Evolutionary conservation across 1,140 invertebrate genomes (phyloP).

Genomic region (Lucilia sericata): DNA sequence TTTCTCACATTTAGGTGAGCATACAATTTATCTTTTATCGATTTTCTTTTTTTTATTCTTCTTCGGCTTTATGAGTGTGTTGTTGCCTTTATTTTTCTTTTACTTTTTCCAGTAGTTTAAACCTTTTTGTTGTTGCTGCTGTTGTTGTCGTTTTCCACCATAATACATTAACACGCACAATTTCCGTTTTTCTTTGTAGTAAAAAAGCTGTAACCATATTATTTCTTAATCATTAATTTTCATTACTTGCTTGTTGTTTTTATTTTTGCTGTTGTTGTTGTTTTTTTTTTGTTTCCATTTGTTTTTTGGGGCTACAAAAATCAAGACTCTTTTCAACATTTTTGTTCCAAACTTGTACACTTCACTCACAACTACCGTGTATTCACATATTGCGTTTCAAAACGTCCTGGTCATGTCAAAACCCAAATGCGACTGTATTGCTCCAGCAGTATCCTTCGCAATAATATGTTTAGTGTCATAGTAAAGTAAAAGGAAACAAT

Average conservation of each 20-base stretch:
- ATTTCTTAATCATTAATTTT: constrained; percentile 24
- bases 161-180: constrained; percentile 43
- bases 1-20: constrained; percentile 15
- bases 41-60: constrained; percentile 12
- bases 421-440: constrained; percentile 33
- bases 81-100: background rate
- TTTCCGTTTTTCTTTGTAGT: background rate
- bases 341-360: background rate
- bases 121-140: background rate
- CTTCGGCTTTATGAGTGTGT: background rate
- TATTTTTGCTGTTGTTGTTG: background rate
- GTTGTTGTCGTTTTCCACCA: background rate
- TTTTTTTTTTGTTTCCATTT: background rate
- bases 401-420: constrained; percentile 30
- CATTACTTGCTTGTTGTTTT: constrained; percentile 30
- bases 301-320: background rate
- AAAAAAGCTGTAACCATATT: background rate
- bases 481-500: background rate
- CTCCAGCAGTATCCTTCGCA: background rate
- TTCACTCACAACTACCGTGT: background rate
- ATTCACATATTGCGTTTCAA: background rate
- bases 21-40: constrained; percentile 29
- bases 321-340: background rate
- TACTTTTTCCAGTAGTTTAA: background rate
- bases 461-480: constrained; percentile 20